Conservation (phyloP, 1,140 invertebrate species). For the Pollicipes pollicipes region DNA sequence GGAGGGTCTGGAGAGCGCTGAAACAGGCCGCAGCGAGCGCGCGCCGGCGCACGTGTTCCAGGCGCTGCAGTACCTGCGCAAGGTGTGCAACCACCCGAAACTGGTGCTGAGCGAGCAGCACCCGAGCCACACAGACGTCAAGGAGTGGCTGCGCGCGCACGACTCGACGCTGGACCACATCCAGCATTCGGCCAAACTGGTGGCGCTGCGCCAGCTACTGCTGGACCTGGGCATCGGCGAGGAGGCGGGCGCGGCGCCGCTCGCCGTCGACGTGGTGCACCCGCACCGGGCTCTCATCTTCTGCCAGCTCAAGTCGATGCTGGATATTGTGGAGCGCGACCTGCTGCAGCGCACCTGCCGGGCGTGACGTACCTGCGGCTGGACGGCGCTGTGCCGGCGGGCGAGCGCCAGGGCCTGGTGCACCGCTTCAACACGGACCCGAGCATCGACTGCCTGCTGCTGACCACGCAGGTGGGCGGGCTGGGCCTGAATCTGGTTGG, state of each 20-base stretch:
- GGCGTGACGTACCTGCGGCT: constrained; percentile 75
- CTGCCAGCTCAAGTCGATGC: constrained; percentile 90
- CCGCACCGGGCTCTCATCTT: constrained; percentile 93
- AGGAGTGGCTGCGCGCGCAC: constrained; percentile 38
- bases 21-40: background rate
- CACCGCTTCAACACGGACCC: constrained; percentile 90
- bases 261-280: constrained; percentile 40
- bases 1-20: background rate
- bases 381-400: constrained; percentile 81
- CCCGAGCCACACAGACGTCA: constrained; percentile 50
- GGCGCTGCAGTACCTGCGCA: constrained; percentile 86
- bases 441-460: constrained; percentile 82
- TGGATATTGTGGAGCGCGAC: constrained; percentile 93
- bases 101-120: constrained; percentile 68
- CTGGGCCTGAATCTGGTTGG: constrained; percentile 93
- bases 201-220: constrained; percentile 81
- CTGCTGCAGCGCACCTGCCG: constrained; percentile 70
- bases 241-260: constrained; percentile 16
- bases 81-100: constrained; percentile 98
- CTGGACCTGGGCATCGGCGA: constrained; percentile 50
- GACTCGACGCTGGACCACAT: constrained; percentile 61
- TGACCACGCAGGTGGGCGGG: constrained; percentile 95
- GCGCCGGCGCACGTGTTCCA: constrained; percentile 28
- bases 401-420: constrained; percentile 68
- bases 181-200: constrained; percentile 83